Base-by-base conservation (phyloP, 2,888 invertebrate genomes). In the Podotricha telesiphe region DNA sequence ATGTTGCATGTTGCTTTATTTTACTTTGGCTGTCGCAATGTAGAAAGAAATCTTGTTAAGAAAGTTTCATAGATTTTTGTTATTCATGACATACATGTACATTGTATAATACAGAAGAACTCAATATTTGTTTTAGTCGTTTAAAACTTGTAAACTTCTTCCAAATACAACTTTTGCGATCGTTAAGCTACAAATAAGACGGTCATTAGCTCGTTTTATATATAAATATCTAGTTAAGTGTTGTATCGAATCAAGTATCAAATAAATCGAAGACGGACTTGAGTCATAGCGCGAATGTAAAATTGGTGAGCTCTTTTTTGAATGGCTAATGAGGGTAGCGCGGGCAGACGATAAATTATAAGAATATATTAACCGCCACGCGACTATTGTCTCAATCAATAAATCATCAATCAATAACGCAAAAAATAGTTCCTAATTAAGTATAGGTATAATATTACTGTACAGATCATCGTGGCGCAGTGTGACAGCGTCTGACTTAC, bases 301-400 rank as follows among this genome's bases (percentile, higher is more conserved):
- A 82, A 79, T 78, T 77, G 77, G 73, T 77, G 74, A 68, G 80
- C 83, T 84, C 86, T 86, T 82, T 80, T 76, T 72, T 70, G 73
- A 71, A 74, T 77, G 65, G 73, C 80, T 89, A 86, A 89, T 88
- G 85, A 88, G 86, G 79, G 81, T 82, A 80, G 80, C 70, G 71
- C 77, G 28, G 76, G 80, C 80, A 79, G 76, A 75, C 77, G 72
- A 84, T 87, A 85, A 85, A 84, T 86, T 81, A 84, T 76, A 72
- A 77, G 82, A 83, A 89, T 85, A 84, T 82, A 85, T 78, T 77
- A 79, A 80, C 77, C 62, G 80, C 79, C 84, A 85, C 83, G 80
- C 85, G 85, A 82, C 83, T 78, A 75, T 77, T 75, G 11, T 58
- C 17, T 40, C 13, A 15, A 20, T 19, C 8, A 2, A 20, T 56